Base-by-base conservation (phyloP, 2,113 vertebrate genomes). In the Synchiropus splendidus region DNA sequence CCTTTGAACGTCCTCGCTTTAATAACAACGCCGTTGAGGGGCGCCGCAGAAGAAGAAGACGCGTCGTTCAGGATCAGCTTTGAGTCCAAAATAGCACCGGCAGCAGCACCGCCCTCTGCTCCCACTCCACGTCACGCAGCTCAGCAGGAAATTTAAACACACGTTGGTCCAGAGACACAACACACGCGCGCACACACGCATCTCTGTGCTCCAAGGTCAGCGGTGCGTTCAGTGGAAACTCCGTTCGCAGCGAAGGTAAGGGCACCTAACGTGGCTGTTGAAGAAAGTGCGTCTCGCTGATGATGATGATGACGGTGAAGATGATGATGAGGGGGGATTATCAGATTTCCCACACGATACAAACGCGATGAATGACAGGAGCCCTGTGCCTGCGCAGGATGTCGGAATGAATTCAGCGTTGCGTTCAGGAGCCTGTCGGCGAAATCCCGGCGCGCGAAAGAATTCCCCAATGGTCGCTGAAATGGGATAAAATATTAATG, bases 191-290 rank as follows among this genome's bases (percentile, higher is more conserved):
- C 18, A 49, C 51, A 42, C 53, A 48, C 63, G 59, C 72, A 65
- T 78, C 75, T 68, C 14, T 43, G 50, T 1, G 45, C 61, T 37
- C 45, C 76, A 82, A 83, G 79, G 82, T 85, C 79, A 83, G 43
- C 34, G 54, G 31, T 40, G 32, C 48, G 4, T 11, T 40, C 38
- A 6, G 10, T 13, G 50, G 58, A 56, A 48, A 2, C 35, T 44
- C 3, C 41, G 16, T 36, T 35, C 49, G 13, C 9, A 10, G 1
- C 2, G 4, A 55, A 83, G 80, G 82, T 83, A 83, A 65, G 47
- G 11, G 12, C 38, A 6, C 31, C 2, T 63, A 56, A 18, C 27
- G 9, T 12, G 42, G 1, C 2, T 27, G 16, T 45, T 30, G 38
- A 13, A 37, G 5, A 8, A 27, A 15, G 6, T 12, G 13, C 9